These are phyloP conservation scores for Sander lucioperca DNA, from an alignment of 2,113 vertebrate genomes.

Conservation along the genomic window DNA sequence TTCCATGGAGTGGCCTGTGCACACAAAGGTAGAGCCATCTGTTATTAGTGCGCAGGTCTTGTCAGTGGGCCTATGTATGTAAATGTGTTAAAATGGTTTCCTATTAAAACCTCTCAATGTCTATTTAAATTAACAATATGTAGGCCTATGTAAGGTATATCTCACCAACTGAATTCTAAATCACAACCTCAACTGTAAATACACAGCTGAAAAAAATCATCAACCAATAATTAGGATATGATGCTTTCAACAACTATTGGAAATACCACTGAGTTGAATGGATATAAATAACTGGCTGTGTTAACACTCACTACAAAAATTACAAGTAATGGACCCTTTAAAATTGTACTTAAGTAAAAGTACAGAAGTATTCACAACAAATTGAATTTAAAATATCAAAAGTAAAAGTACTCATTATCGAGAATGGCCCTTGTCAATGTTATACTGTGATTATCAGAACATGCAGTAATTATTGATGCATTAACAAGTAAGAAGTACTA, in stretches of 20 bases:
- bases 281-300: background rate
- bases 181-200: background rate
- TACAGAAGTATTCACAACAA: background rate
- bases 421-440: background rate
- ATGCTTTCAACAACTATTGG: background rate
- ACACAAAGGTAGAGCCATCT: background rate
- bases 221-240: background rate
- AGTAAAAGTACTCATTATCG: background rate
- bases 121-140: background rate
- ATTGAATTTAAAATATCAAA: background rate
- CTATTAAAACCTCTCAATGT: background rate
- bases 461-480: background rate
- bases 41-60: background rate
- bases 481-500: background rate
- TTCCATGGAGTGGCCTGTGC: background rate
- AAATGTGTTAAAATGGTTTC: background rate
- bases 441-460: background rate
- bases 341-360: background rate
- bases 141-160: background rate
- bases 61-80: background rate
- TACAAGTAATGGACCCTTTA: background rate
- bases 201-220: background rate
- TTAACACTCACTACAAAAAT: background rate
- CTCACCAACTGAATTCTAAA: background rate
- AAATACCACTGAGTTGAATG: background rate